A percentile compares a stretch with the other conserved stretches of the same genome.
Evolutionary conservation across 2,797 vertebrate genomes (phyloP).

Genomic region (Rallus crepitans): DNA sequence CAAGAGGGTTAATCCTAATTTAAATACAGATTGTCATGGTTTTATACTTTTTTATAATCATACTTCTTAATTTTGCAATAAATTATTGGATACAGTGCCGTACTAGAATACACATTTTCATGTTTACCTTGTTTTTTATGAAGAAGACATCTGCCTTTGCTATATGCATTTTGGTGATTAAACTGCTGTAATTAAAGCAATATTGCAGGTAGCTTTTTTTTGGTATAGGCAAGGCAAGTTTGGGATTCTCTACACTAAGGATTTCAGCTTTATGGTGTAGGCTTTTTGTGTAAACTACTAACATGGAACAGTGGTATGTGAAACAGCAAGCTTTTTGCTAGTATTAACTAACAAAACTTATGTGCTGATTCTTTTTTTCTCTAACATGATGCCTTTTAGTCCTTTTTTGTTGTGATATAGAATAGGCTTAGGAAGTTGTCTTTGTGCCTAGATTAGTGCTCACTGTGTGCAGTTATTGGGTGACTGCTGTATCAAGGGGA

Average conservation of each 20-base stretch:
- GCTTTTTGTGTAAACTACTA: background rate
- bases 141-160: background rate
- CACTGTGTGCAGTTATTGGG: background rate
- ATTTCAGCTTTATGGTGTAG: background rate
- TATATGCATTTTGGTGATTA: background rate
- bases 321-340: background rate
- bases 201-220: background rate
- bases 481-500: background rate
- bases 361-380: background rate
- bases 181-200: background rate
- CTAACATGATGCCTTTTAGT: background rate
- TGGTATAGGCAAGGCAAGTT: background rate
- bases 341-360: background rate
- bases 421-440: background rate
- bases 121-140: background rate
- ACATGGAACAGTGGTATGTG: background rate
- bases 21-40: background rate
- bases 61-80: background rate
- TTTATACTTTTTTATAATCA: background rate
- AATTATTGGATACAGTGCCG: background rate
- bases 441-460: background rate
- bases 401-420: background rate
- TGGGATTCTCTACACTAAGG: background rate
- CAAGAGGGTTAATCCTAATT: background rate
- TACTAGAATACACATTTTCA: background rate